Evolutionary conservation across 2,797 vertebrate species (phyloP), one percentile per base, ranked within the genome.

Genomic region (Ctenochaetus hawaiiensis): DNA sequence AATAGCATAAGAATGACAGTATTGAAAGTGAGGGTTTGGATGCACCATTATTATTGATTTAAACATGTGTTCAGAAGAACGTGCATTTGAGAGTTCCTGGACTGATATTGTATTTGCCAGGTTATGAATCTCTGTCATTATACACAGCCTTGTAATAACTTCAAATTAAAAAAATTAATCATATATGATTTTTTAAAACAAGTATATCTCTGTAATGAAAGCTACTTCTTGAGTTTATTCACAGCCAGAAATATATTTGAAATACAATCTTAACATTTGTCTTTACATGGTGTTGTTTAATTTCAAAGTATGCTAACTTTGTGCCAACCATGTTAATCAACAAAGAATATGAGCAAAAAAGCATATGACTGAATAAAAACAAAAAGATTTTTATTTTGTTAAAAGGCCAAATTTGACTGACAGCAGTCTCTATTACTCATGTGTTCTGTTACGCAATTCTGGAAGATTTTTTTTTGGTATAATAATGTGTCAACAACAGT

Each of bases 61-160:
- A 39, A 18, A 43, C 2, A 17, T 59, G 12, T 37, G 22, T 44
- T 43, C 7, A 14, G 6, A 51, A 5, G 20, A 51, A 57, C 41
- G 37, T 18, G 45, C 34, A 62, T 72, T 72, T 67, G 23, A 63
- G 49, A 48, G 7, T 39, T 34, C 53, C 23, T 61, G 17, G 37
- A 16, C 47, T n/a, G 57, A 47, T 54, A 22, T 41, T 58, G 7
- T 14, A 43, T 49, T 64, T 23, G 22, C 48, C 17, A 20, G 10
- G 44, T 13, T 48, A 26, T 63, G 39, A 48, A 65, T 41, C 34
- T 47, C 20, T 34, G 30, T 68, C 45, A 52, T 26, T 74, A 20
- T 23, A 16, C 10, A 22, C 12, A 1, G 2, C 6, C 44, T n/a
- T 51, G 8, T 34, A 22, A 22, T 45, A 3, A 61, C 47, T 30